phyloP scores from a whole-genome alignment of 2,888 invertebrate species.

The Drosophila mettleri region DNA sequence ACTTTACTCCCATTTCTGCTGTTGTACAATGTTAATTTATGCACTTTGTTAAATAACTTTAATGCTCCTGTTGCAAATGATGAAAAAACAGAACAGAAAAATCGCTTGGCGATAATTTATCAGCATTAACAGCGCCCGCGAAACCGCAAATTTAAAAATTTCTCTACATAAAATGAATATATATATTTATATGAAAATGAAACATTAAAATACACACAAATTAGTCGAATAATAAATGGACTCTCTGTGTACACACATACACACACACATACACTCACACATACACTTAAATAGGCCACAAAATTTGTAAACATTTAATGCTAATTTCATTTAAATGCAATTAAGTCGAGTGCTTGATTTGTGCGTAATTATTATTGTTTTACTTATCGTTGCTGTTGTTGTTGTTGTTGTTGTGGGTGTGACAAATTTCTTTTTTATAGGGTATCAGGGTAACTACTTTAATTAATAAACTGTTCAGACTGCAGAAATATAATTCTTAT shows the following conservation, averaged over 20 bases:
- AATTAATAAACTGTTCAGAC: neutral
- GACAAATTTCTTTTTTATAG: conserved; percentile 11
- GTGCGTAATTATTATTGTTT: conserved; percentile 36
- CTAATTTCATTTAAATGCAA: conserved; percentile 79
- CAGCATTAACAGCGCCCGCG: conserved; percentile 46
- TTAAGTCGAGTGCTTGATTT: conserved; percentile 77
- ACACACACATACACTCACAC: neutral
- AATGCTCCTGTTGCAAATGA: conserved; percentile 50
- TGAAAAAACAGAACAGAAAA: neutral
- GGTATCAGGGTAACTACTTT: neutral
- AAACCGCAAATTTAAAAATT: conserved; percentile 53
- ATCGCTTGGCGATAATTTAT: conserved; percentile 54
- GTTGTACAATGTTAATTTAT: conserved; percentile 65
- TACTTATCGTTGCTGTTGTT: conserved; percentile 1
- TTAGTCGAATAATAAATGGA: conserved; percentile 63
- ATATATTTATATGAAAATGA: conserved; percentile 23
- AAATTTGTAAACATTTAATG: conserved; percentile 73
- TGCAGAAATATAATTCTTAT: too few relatives aligned
- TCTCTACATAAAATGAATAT: conserved; percentile 4
- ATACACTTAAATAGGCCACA: conserved; percentile 42
- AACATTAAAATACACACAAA: conserved; percentile 44
- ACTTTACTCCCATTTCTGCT: conserved; percentile 4
- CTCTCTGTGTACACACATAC: conserved; percentile 19
- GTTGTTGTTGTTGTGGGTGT: conserved; percentile 5
- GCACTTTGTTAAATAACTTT: conserved; percentile 72